These are phyloP conservation scores for Conger conger DNA, from an alignment of 2,113 vertebrate species.

Conservation along the genomic window DNA sequence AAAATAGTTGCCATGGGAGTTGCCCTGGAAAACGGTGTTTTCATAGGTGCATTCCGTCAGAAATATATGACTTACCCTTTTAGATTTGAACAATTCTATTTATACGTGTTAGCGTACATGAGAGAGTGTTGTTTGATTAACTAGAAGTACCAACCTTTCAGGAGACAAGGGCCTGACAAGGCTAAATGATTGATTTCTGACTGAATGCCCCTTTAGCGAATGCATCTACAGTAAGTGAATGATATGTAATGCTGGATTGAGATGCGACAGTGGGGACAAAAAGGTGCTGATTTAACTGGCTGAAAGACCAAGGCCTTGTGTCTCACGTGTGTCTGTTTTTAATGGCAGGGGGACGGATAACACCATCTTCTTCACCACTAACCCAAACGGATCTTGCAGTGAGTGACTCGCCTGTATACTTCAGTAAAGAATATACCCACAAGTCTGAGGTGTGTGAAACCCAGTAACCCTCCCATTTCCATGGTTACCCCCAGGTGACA, in stretches of 20 bases:
- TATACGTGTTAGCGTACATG: no score
- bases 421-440: not conserved
- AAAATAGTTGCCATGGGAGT: not conserved
- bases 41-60: no score
- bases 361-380: constrained; percentile 79
- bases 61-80: no score
- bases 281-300: not conserved
- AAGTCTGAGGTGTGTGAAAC: not conserved
- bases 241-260: not conserved
- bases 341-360: constrained; percentile 71
- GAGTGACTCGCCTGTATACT: constrained; percentile 60
- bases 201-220: no score
- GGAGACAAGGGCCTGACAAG: no score
- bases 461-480: not conserved
- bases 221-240: not conserved
- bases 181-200: no score
- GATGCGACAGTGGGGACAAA: not conserved
- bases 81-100: no score
- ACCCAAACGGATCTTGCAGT: constrained; percentile 82
- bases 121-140: no score
- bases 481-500: constrained; percentile 68
- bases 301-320: not conserved
- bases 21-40: not conserved
- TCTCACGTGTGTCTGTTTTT: constrained; percentile 31
- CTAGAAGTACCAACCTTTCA: no score